Conservation (phyloP, 2,888 invertebrate species). For the Allacma fusca region DNA sequence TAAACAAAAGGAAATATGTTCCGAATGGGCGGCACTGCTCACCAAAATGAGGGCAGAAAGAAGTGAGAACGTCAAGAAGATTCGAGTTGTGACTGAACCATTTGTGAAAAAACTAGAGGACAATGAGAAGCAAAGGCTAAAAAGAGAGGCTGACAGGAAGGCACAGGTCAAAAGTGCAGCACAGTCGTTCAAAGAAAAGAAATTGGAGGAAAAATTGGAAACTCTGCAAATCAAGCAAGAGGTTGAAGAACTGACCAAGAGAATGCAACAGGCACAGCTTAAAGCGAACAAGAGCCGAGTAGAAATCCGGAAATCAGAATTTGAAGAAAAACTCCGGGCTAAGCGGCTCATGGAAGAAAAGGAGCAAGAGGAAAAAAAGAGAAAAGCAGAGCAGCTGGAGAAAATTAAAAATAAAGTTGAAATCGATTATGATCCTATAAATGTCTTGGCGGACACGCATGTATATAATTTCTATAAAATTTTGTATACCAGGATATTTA, state of each 20-base stretch:
- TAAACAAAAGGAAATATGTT: constrained; percentile 52
- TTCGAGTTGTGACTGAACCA: constrained; percentile 51
- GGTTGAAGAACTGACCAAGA: constrained; percentile 17
- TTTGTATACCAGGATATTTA: not conserved
- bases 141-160: constrained; percentile 7
- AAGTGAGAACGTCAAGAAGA: constrained; percentile 43
- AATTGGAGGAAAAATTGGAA: constrained; percentile 2
- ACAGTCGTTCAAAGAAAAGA: not conserved
- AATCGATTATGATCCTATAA: constrained; percentile 54
- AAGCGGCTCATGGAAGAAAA: constrained; percentile 39
- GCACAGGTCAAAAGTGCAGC: not conserved
- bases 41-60: constrained; percentile 51
- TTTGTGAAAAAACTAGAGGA: constrained; percentile 34
- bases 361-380: constrained; percentile 30
- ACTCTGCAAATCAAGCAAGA: constrained; percentile 16
- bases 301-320: constrained; percentile 43
- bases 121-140: not conserved
- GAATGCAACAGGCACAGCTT: constrained; percentile 31
- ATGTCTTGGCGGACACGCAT: constrained; percentile 55
- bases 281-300: constrained; percentile 47
- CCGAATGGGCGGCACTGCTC: constrained; percentile 52
- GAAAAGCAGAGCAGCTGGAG: constrained; percentile 45
- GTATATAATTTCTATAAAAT: constrained; percentile 42
- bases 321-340: constrained; percentile 34
- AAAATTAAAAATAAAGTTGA: constrained; percentile 54